phyloP scores from a whole-genome alignment of 2,797 vertebrate species.

The Iguana delicatissima region DNA sequence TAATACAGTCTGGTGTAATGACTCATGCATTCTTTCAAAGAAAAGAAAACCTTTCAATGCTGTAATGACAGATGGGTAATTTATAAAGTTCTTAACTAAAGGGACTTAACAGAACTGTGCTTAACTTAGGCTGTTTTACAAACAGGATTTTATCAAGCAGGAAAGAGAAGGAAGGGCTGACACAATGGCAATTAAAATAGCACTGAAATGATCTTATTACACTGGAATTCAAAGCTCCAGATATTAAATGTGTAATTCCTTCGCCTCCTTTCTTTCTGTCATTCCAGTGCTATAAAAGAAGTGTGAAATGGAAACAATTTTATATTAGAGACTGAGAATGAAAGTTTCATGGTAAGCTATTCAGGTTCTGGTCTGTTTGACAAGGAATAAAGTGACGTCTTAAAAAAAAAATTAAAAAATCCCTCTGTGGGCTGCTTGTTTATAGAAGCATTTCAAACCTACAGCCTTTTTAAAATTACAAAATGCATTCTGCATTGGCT shows the following conservation, averaged over 20 bases:
- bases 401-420: background rate
- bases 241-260: background rate
- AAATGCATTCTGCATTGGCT: background rate
- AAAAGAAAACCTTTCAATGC: background rate
- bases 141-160: background rate
- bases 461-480: background rate
- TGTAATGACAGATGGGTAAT: slow-evolving; percentile 3
- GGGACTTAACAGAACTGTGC: background rate
- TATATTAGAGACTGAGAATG: background rate
- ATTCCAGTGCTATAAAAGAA: background rate
- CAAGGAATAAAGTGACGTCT: background rate
- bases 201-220: background rate
- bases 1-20: slow-evolving; percentile 29
- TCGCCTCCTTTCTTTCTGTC: background rate
- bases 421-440: background rate
- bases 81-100: background rate
- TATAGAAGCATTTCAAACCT: background rate
- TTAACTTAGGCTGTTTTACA: slow-evolving; percentile 11
- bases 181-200: background rate
- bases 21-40: background rate
- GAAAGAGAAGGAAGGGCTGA: slow-evolving; percentile 4
- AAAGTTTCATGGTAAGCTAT: background rate
- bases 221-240: background rate
- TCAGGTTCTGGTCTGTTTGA: background rate
- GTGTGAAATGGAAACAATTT: background rate